These are phyloP conservation scores for Sebastes glaucus DNA, from an alignment of 2,797 vertebrate species.

Conservation along the genomic window DNA sequence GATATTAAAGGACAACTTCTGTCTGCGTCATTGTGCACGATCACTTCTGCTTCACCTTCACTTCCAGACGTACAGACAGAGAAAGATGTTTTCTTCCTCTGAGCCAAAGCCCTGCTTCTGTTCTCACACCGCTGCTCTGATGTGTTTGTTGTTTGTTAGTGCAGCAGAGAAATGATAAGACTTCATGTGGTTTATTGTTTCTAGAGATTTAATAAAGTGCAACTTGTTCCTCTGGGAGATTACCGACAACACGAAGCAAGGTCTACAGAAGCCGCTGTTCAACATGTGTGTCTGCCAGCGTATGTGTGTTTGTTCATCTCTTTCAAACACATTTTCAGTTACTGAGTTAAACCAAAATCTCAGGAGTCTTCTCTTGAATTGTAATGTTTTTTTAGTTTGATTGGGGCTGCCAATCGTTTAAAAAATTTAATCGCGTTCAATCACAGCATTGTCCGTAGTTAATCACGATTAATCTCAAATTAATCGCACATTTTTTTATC, in stretches of 20 bases:
- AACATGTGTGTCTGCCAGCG: slow-evolving; percentile 9
- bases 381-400: not conserved
- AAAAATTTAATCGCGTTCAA: too few relatives aligned
- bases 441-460: too few relatives aligned
- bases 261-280: slow-evolving; percentile 29
- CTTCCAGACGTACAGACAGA: not conserved
- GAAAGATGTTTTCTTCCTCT: slow-evolving; percentile 14
- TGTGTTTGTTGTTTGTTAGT: slow-evolving; percentile 31
- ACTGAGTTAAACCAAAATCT: not conserved
- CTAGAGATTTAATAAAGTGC: slow-evolving; percentile 50
- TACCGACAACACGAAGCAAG: slow-evolving; percentile 55
- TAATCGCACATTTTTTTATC: too few relatives aligned
- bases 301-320: not conserved
- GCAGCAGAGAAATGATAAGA: slow-evolving; percentile 37
- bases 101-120: slow-evolving; percentile 3
- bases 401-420: not conserved
- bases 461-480: too few relatives aligned
- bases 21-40: not conserved
- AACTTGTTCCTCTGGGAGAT: slow-evolving; percentile 56
- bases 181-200: slow-evolving; percentile 58
- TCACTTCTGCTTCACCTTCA: not conserved
- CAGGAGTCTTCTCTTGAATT: not conserved
- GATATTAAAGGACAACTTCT: not conserved
- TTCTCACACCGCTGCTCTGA: slow-evolving; percentile 26
- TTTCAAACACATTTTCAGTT: slow-evolving; percentile 10